Evolutionary conservation across 2,113 vertebrate genomes (phyloP), one percentile per base, ranked within the genome.

Genomic region (Sterrhoptilus dennistouni): DNA sequence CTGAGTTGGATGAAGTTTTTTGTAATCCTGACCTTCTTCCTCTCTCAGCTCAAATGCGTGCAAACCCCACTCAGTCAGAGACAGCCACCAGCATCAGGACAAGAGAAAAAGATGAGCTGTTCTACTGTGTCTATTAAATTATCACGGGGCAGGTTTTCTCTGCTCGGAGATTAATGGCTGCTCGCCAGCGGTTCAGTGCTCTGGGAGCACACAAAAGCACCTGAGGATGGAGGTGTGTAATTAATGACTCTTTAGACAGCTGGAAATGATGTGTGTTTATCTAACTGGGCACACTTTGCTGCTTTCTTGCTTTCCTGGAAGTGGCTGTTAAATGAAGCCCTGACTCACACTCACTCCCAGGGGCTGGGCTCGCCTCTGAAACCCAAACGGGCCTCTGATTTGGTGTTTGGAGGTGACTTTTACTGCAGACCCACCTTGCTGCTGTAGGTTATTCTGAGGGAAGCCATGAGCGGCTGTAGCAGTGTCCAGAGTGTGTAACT

Each of bases 151-250:
- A 88, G 71, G 38, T 64, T 95, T 89, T 45, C 89, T 90, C 75
- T 49, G 81, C 54, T 57, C 6, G 3, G 45, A 91, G 93, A 92
- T 89, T 16, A 56, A 94, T 94, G 89, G 76, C 71, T 91, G 57
- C 82, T 85, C 90, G 79, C 60, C 79, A 38, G 42, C 0, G 0
- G 72, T 68, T 90, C 93, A 59, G 79, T 23, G 35, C 91, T 87
- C 50, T 90, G 80, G 68, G 71, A 84, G 11, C 3, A 11, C 52
- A 91, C 83, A 68, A 65, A 88, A 92, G 81, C 88, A 94, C 95
- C 95, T 94, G 93, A 60, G 95, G 95, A 93, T 0, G 8, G 72
- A 89, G 97, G 85, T 89, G 92, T 89, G 23, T 83, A 91, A 95
- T 96, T 93, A 96, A 88, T 2, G 11, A 33, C 88, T 76, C 86